Evolutionary conservation across 2,113 vertebrate genomes (phyloP), one percentile per base, ranked within the genome.

Genomic region (Tretioscincus oriximinensis): DNA sequence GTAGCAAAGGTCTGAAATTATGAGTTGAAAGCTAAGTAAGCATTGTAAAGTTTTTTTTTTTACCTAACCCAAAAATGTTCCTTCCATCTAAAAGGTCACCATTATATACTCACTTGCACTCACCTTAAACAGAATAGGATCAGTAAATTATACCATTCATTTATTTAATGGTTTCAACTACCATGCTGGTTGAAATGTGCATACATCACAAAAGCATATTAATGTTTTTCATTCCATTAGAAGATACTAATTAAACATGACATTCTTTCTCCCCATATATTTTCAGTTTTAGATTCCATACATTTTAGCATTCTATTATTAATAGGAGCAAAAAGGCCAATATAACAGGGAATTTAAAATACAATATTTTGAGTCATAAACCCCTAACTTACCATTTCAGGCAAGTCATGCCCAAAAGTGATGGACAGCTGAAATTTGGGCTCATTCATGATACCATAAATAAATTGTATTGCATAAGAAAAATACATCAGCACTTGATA

Each of bases 1-100:
- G 85, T 89, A 85, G 90, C 93, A 82, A 90, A 93, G 90, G 88
- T 91, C 90, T 93, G 92, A 93, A 90, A 31, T 49, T 85, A 63
- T 47, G 54, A 20, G 65, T 41, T 84, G 81, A 90, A 92, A 90
- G 54, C 85, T 73, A 89, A 90, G 74, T 81, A 80, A 29, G 24
- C 69, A 86, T 47, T 45, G 65, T 22, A 80, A 66, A 18, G 24
- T 1, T 58, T 18, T 58, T 58, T 18, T 18, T 24, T 78, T 5
- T 21, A 78, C 1, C 24, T 22, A 5, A 65, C 60, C 87, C 67
- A 4, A 82, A 58, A 1, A 2, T 1, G 0, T 84, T 82, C 12
- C 16, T 77, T 81, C 60, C 78, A 81, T 35, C 29, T 66, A 72
- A 83, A 70, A 21, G 7, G 7, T 79, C 4, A 21, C 29, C 78